phyloP scores from a whole-genome alignment of 1,140 invertebrate genomes.

The Tetranychus urticae region DNA sequence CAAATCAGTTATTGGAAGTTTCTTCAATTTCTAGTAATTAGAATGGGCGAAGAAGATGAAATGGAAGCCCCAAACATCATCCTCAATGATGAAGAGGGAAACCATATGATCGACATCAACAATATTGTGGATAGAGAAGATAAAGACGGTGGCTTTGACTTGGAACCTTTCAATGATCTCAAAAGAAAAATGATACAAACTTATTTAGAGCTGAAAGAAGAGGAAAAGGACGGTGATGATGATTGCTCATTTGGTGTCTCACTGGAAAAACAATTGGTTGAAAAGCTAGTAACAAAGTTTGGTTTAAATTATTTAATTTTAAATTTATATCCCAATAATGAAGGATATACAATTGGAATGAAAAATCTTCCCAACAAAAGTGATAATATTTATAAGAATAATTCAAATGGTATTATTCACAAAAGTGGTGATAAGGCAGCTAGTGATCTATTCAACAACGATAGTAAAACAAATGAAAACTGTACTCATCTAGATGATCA shows the following conservation, averaged over 20 bases:
- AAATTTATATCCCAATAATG: conserved; percentile 68
- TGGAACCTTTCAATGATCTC: too few relatives aligned
- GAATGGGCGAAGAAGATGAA: too few relatives aligned
- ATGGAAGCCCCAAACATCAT: too few relatives aligned
- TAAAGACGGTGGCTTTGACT: too few relatives aligned
- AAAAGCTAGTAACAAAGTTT: not conserved
- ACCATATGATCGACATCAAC: too few relatives aligned
- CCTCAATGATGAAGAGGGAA: too few relatives aligned
- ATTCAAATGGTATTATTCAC: too few relatives aligned
- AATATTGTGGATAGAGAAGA: too few relatives aligned
- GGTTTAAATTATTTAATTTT: not conserved
- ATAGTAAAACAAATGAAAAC: too few relatives aligned
- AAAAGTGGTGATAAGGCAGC: not conserved
- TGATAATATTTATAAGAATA: not conserved
- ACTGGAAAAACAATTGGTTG: not conserved
- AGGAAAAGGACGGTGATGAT: not conserved
- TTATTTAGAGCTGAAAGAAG: not conserved
- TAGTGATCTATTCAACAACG: not conserved
- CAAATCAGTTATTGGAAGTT: too few relatives aligned
- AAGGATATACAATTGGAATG: conserved; percentile 64
- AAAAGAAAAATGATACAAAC: not conserved
- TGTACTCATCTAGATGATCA: too few relatives aligned
- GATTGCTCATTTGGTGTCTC: not conserved
- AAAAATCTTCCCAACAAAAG: conserved; percentile 20
- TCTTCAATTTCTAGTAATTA: too few relatives aligned